Evolutionary conservation across 2,113 vertebrate genomes (phyloP), one percentile per base, ranked within the genome.

Genomic region (Daphoenositta chrysoptera): DNA sequence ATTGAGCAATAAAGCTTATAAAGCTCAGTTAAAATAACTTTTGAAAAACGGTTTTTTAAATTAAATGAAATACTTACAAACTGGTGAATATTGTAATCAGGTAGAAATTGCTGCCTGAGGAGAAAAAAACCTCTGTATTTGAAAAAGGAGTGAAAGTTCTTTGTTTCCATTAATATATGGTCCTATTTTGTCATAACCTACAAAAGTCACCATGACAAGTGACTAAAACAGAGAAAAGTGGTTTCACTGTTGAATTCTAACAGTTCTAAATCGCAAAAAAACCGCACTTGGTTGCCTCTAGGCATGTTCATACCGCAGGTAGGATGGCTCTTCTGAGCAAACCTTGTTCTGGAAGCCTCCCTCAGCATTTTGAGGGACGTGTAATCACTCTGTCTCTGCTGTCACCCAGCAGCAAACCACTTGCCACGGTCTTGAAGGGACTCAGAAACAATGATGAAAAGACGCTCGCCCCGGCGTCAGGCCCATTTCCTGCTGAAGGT

Each of bases 391-490:
- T 75, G 31, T 12, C 33, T 87, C 51, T 95, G 76, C 72, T 65
- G 40, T 66, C 56, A 84, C 60, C 22, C 39, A 45, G 57, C n/a
- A 88, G n/a, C 19, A 80, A 90, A 58, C n/a, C 54, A 31, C 24
- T 71, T 54, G 39, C 45, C 11, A 18, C 1, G 8, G 11, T 44
- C 30, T 70, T 18, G 30, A 39, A 85, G 48, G 5, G 17, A 28
- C 30, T 58, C 22, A 68, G 51, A 91, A 66, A 40, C 15, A 3
- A 17, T 28, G 33, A 58, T 47, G 42, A 40, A 31, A 53, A 64
- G 7, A 33, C 4, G 2, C 10, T n/a, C 0, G 0, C 13, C 10
- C 3, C 0, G 2, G 14, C 0, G 0, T 54, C 31, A 81, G 16
- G 3, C 13, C 42, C 24, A 1, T 88, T 72, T 77, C 60, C 39